Conservation (phyloP, 2,113 vertebrate species). For the Leptodactylus fuscus region DNA sequence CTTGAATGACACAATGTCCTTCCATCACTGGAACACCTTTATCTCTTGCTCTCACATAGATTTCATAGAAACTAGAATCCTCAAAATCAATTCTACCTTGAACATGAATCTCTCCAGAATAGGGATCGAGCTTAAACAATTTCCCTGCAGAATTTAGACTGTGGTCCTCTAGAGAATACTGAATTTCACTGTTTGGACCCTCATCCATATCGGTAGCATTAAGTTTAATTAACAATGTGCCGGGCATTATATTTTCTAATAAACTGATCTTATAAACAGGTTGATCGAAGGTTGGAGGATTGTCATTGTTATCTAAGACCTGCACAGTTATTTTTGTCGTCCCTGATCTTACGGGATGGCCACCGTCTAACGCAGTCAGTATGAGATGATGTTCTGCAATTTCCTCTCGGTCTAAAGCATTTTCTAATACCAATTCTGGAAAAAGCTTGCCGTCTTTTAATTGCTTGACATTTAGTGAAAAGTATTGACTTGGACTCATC, state of each 20-base stretch:
- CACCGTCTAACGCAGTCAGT: constrained; percentile 78
- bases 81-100: constrained; percentile 82
- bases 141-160: constrained; percentile 71
- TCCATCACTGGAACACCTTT: constrained; percentile 84
- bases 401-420: constrained; percentile 77
- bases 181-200: constrained; percentile 79
- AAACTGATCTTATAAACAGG: constrained; percentile 73
- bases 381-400: constrained; percentile 74
- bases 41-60: constrained; percentile 82
- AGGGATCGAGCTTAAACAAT: constrained; percentile 76
- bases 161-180: constrained; percentile 79
- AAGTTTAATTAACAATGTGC: constrained; percentile 73
- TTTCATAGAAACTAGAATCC: constrained; percentile 79
- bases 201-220: constrained; percentile 79
- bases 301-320: constrained; percentile 83
- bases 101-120: constrained; percentile 77
- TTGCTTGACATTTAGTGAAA: constrained; percentile 73
- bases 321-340: constrained; percentile 77
- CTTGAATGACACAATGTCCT: constrained; percentile 80
- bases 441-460: constrained; percentile 74
- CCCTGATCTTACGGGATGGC: constrained; percentile 74
- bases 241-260: constrained; percentile 72
- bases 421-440: constrained; percentile 83
- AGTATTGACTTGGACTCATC: constrained; percentile 75
- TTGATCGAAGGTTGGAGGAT: constrained; percentile 77